Evolutionary conservation across 2,113 vertebrate genomes (phyloP), one percentile per base, ranked within the genome.

Genomic region (Rhabdornis inornatus): DNA sequence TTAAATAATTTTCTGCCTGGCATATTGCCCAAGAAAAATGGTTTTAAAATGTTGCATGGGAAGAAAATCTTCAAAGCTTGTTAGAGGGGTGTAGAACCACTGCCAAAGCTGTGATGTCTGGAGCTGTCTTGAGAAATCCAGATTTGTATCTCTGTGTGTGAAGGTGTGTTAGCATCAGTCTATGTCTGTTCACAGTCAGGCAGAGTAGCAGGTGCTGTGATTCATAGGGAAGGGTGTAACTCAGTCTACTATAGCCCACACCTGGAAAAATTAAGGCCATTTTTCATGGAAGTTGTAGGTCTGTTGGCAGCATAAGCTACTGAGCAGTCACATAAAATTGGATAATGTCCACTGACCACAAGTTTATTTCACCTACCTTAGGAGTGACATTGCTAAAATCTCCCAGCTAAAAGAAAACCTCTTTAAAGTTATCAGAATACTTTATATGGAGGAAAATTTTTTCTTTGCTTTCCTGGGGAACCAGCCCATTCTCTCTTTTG

Each of bases 1-100:
- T 92, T 83, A 96, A 96, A 90, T 80, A 1, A 64, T 81, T 94
- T 92, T 80, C 59, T 93, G 39, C 57, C 64, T 92, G 90, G 64
- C 82, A 74, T 2, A 0, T 19, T 79, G 59, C 89, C 90, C 50
- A 52, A 88, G 27, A 21, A 63, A 94, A 94, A 83, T 50, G 24
- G 23, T 68, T 93, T 92, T 76, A 65, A 88, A 95, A 88, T 50
- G 23, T 39, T 83, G 30, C 35, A 64, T 5, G 31, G 77, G 60
- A 80, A 74, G 44, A 83, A 92, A 80, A 85, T 52, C 64, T 64
- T 47, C 68, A 40, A 85, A 95, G 80, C 8, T 92, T 82, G 90
- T 79, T 47, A 74, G 60, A 49, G 37, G 18, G 47, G 13, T 47
- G 77, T 44, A 72, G 77, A 89, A 57, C 27, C 0, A 0, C 61